Conservation (phyloP, 2,113 vertebrate species). For the Xenopus laevis region DNA sequence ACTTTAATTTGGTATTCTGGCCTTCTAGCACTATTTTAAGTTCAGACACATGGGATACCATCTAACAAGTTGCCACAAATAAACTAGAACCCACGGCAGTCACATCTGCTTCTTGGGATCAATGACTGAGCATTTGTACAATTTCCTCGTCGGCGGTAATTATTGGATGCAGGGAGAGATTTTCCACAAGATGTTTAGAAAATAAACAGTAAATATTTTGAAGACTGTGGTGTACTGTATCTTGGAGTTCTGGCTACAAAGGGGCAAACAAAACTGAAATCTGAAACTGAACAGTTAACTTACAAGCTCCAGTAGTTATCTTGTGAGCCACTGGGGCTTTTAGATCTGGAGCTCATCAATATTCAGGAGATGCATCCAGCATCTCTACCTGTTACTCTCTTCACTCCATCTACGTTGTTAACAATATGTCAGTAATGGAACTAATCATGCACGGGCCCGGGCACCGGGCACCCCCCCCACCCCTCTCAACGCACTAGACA, state of each 20-base stretch:
- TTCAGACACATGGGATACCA: conserved; percentile 1
- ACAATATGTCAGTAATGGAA: no score
- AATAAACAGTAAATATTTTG: conserved; percentile 55
- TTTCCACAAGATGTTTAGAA: conserved; percentile 8
- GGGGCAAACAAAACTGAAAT: conserved; percentile 62
- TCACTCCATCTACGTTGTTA: no score
- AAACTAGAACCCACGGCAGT: neutral
- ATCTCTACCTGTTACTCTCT: no score
- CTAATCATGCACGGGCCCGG: no score
- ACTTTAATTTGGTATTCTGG: conserved; percentile 6
- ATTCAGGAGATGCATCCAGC: no score
- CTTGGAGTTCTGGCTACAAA: conserved; percentile 49
- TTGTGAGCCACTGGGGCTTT: no score
- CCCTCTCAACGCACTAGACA: no score
- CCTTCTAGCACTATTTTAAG: neutral
- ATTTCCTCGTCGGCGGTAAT: conserved; percentile 15
- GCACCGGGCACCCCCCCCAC: no score
- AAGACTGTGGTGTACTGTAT: conserved; percentile 65
- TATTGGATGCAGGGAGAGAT: neutral
- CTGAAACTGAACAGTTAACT: no score
- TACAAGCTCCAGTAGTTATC: no score
- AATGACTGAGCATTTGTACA: neutral
- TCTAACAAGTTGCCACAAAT: neutral
- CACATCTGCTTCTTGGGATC: conserved; percentile 1
- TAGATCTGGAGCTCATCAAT: no score